A percentile compares a stretch with the other conserved stretches of the same genome.
Evolutionary conservation across 2,113 vertebrate species (phyloP).

Genomic region (Aix galericulata): DNA sequence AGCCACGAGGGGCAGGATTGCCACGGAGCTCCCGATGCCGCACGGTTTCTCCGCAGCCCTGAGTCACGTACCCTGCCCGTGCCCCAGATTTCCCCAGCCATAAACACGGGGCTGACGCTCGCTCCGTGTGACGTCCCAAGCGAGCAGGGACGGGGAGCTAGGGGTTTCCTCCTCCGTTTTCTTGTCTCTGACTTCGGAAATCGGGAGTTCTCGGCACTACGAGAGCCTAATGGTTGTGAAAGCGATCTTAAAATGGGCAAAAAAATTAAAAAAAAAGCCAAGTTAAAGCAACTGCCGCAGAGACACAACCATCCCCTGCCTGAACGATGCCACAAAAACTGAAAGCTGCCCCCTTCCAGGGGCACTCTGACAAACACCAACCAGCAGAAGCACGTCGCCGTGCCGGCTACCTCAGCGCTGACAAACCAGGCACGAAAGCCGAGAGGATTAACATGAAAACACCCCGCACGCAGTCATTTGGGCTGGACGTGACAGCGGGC

Average conservation of each 20-base stretch:
- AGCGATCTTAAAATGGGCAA: background rate
- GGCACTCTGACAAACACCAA: background rate
- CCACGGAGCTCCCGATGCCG: background rate
- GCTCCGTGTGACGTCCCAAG: background rate
- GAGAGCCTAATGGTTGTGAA: background rate
- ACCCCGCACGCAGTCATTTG: accelerated
- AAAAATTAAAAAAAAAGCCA: background rate
- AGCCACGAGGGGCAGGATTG: background rate
- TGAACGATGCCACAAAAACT: background rate
- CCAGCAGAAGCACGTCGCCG: accelerated
- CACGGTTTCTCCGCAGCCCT: background rate
- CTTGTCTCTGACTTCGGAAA: background rate
- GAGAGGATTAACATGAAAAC: background rate
- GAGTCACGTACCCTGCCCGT: background rate
- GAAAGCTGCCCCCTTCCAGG: background rate
- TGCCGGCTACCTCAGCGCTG: accelerated
- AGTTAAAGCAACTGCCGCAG: background rate
- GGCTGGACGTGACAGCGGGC: background rate
- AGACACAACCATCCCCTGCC: background rate
- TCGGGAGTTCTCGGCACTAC: accelerated
- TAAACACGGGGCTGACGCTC: background rate
- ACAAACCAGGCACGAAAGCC: background rate
- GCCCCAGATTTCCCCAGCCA: background rate
- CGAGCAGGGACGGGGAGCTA: accelerated
- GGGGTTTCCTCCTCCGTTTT: background rate